Evolutionary conservation across 1,140 invertebrate genomes (phyloP).

Genomic region (Ephestia elutella): DNA sequence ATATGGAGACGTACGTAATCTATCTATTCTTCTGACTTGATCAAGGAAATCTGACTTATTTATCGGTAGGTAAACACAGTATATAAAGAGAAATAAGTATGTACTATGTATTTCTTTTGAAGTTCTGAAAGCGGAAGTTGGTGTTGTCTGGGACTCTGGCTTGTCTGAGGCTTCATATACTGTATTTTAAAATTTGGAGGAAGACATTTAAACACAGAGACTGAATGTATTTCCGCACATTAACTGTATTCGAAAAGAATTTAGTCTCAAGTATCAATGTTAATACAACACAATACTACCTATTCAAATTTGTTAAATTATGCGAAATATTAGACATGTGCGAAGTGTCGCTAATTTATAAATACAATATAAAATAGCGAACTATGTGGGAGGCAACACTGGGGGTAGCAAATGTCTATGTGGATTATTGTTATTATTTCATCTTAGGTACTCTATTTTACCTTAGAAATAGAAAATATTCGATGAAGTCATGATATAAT

Average conservation of each 20-base stretch:
- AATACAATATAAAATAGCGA: conserved; percentile 9
- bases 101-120: too few species aligned
- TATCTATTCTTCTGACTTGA: background rate
- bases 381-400: conserved; percentile 12
- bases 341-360: conserved; percentile 12
- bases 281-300: background rate
- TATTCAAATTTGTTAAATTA: background rate
- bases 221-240: too few species aligned
- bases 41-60: background rate
- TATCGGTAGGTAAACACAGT: too few species aligned
- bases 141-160: too few species aligned
- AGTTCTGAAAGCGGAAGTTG: too few species aligned
- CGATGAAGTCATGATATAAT: background rate
- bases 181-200: too few species aligned
- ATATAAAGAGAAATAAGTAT: too few species aligned
- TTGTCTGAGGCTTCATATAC: too few species aligned
- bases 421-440: background rate
- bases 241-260: too few species aligned
- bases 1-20: background rate
- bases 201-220: too few species aligned
- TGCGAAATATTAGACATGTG: conserved; percentile 6
- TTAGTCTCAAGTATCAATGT: background rate
- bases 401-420: conserved; percentile 10
- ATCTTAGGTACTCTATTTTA: background rate
- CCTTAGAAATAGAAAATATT: background rate